A percentile compares a stretch with the other conserved stretches of the same genome.
phyloP scores from a whole-genome alignment of 2,797 vertebrate species.

The Bradypodion pumilum region DNA sequence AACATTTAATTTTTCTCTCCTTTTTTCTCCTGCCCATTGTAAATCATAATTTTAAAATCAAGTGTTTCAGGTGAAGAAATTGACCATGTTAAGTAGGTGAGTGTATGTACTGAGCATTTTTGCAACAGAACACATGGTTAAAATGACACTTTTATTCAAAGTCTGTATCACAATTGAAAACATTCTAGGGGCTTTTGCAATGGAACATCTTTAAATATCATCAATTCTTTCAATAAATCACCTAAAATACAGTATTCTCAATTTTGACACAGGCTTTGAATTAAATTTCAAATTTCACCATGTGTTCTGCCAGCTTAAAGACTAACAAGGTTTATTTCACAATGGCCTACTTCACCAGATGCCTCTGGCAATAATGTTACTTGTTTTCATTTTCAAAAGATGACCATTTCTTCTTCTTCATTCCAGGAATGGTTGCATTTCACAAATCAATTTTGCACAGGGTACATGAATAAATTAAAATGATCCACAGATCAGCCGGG shows the following conservation, averaged over 20 bases:
- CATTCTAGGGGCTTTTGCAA: not conserved
- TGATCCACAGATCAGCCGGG: not conserved
- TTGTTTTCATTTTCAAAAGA: constrained; percentile 36
- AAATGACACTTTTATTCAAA: not conserved
- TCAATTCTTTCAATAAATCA: no score
- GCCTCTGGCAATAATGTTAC: constrained; percentile 18
- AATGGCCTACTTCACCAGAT: no score
- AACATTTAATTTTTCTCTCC: not conserved
- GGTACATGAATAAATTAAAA: not conserved
- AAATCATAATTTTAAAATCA: not conserved
- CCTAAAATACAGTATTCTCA: no score
- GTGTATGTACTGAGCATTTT: not conserved
- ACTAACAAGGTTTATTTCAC: no score
- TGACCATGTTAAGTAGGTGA: no score
- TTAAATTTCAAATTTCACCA: no score
- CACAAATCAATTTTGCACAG: not conserved
- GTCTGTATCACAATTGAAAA: not conserved
- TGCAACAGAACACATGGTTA: not conserved
- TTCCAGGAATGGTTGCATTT: not conserved
- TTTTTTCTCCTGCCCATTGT: not conserved
- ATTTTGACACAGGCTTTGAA: no score
- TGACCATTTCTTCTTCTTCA: constrained; percentile 21
- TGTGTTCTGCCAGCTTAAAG: no score
- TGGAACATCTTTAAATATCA: no score
- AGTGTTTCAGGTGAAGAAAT: not conserved